Evolutionary conservation across 2,888 invertebrate species (phyloP).

Genomic region (Cynaeus angustus): DNA sequence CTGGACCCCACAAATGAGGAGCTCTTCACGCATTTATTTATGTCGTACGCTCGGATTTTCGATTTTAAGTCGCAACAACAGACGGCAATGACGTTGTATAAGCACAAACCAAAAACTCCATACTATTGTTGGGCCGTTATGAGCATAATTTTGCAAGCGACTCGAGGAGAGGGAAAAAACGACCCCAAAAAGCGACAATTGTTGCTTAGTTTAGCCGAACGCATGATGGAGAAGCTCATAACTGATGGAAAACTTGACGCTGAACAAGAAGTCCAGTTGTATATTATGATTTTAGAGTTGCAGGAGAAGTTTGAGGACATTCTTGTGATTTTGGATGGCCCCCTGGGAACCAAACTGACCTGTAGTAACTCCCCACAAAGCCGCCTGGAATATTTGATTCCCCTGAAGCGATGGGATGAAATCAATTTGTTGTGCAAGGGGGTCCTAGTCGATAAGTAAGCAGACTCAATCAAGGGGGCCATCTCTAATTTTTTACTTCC

Average conservation of each 20-base stretch:
- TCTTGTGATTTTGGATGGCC: slow-evolving; percentile 85
- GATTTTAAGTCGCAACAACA: slow-evolving; percentile 94
- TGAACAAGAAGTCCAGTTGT: slow-evolving; percentile 94
- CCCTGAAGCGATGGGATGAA: slow-evolving; percentile 83
- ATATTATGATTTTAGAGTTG: slow-evolving; percentile 89
- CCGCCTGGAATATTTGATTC: slow-evolving; percentile 83
- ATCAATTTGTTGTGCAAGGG: slow-evolving; percentile 84
- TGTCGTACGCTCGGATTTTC: slow-evolving; percentile 93
- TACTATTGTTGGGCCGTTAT: slow-evolving; percentile 99
- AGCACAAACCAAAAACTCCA: slow-evolving; percentile 93
- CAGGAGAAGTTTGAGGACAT: slow-evolving; percentile 89
- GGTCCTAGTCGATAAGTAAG: slow-evolving; percentile 82
- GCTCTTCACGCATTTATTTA: slow-evolving; percentile 93
- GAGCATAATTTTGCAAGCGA: slow-evolving; percentile 95
- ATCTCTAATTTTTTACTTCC: slow-evolving; percentile 50
- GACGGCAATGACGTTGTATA: slow-evolving; percentile 92
- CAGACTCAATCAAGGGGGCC: background rate
- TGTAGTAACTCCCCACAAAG: slow-evolving; percentile 81
- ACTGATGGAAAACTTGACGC: slow-evolving; percentile 91
- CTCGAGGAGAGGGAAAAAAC: slow-evolving; percentile 65
- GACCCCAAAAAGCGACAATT: slow-evolving; percentile 73
- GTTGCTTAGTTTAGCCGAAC: slow-evolving; percentile 89
- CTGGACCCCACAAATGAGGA: slow-evolving; percentile 93
- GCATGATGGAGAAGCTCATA: slow-evolving; percentile 94
- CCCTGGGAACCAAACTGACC: slow-evolving; percentile 80